A percentile compares a stretch with the other conserved stretches of the same genome.
phyloP scores from a whole-genome alignment of 1,140 invertebrate genomes.

The Papilio glaucus region DNA sequence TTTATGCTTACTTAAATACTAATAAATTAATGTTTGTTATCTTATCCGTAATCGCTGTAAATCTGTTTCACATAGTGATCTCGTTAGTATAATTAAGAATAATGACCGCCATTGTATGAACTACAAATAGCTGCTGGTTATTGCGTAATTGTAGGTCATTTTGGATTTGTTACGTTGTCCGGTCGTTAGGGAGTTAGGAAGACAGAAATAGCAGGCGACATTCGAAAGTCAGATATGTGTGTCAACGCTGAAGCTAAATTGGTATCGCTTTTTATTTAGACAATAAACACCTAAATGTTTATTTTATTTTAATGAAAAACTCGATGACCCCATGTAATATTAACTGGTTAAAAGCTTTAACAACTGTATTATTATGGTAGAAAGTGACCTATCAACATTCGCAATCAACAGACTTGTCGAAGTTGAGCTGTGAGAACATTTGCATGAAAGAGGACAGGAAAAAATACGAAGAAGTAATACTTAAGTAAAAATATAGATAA shows the following conservation, averaged over 20 bases:
- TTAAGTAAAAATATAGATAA: no score
- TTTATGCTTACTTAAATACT: background rate
- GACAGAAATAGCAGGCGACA: slow-evolving; percentile 70
- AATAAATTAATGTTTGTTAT: background rate
- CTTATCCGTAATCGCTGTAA: background rate
- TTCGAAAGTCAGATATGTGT: slow-evolving; percentile 64
- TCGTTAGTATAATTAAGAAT: slow-evolving; percentile 3
- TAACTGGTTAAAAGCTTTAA: no score
- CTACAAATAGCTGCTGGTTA: slow-evolving; percentile 21
- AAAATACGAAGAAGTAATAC: no score
- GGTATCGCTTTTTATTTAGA: slow-evolving; percentile 32
- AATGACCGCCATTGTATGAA: slow-evolving; percentile 13
- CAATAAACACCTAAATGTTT: slow-evolving; percentile 13
- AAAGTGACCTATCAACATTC: no score
- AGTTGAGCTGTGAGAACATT: no score
- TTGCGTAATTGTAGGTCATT: slow-evolving; percentile 62
- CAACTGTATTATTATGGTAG: no score
- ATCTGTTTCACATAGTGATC: slow-evolving; percentile 2
- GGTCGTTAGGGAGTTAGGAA: slow-evolving; percentile 61
- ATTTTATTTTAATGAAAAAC: background rate
- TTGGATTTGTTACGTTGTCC: slow-evolving; percentile 56
- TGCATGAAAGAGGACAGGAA: no score
- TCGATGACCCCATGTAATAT: background rate
- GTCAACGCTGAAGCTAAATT: slow-evolving; percentile 67
- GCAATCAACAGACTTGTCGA: no score